phyloP scores from a whole-genome alignment of 2,888 invertebrate species.

The Andrena minutula region DNA sequence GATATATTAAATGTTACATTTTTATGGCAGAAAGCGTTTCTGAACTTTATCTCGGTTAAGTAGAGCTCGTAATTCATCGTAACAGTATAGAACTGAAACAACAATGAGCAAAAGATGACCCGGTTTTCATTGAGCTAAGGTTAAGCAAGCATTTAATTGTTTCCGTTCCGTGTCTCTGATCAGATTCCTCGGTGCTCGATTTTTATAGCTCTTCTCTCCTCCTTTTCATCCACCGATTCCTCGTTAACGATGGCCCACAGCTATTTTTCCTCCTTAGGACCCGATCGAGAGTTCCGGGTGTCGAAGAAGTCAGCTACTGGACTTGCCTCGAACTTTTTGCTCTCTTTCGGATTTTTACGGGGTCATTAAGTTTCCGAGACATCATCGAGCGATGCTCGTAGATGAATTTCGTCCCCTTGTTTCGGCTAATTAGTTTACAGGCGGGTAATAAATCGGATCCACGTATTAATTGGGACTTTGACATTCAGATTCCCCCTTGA shows the following conservation, averaged over 20 bases:
- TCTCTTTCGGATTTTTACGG: slow-evolving; percentile 6
- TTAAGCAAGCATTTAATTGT: neutral
- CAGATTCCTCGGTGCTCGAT: slow-evolving; percentile 5
- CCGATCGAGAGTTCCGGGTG: neutral
- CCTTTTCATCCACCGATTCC: neutral
- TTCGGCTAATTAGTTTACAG: slow-evolving; percentile 34
- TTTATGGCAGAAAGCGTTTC: neutral
- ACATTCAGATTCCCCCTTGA: slow-evolving; percentile 8
- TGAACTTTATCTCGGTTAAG: neutral
- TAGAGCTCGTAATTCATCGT: neutral
- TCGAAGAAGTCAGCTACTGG: neutral
- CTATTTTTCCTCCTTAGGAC: neutral
- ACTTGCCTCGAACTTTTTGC: neutral
- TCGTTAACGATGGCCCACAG: neutral
- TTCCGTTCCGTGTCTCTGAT: slow-evolving; percentile 6
- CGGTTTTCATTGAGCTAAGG: neutral
- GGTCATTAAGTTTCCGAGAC: slow-evolving; percentile 15
- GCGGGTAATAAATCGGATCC: slow-evolving; percentile 34
- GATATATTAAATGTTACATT: neutral
- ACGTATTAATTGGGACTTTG: slow-evolving; percentile 38
- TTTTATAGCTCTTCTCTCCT: neutral
- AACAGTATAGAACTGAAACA: neutral
- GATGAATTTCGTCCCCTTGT: neutral
- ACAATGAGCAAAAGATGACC: slow-evolving; percentile 6
- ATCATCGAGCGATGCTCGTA: slow-evolving; percentile 7